Conservation (phyloP, 2,797 vertebrate species). For the Eurystomus glaucurus region DNA sequence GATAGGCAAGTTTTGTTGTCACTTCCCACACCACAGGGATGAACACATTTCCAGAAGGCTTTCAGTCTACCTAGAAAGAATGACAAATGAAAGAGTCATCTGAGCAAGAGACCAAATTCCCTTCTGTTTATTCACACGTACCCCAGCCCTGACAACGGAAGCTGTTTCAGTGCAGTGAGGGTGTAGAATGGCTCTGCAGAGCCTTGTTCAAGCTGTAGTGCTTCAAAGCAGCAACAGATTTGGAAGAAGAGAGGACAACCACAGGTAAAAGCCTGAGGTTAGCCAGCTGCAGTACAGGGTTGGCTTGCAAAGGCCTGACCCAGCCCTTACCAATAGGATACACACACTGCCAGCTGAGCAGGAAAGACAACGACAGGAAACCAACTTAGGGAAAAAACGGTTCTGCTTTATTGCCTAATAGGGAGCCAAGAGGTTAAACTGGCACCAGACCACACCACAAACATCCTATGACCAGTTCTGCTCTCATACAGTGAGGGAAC, state of each 20-base stretch:
- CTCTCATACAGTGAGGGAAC: neutral
- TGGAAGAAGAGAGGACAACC: neutral
- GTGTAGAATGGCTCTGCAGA: neutral
- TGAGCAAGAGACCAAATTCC: neutral
- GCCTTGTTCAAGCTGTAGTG: neutral
- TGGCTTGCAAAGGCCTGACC: neutral
- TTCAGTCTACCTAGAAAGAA: neutral
- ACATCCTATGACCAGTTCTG: conserved; percentile 32
- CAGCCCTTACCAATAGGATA: neutral
- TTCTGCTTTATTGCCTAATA: conserved; percentile 41
- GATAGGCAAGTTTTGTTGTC: neutral
- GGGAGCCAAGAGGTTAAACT: conserved; percentile 39
- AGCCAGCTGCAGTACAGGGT: neutral
- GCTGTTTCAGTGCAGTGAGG: neutral
- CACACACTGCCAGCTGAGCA: neutral
- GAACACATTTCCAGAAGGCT: neutral
- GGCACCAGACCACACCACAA: conserved; percentile 17
- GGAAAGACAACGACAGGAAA: neutral
- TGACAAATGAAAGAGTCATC: neutral
- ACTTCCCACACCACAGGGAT: neutral
- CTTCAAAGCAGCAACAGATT: neutral
- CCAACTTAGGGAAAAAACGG: neutral
- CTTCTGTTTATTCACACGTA: neutral
- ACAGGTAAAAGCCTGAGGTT: neutral
- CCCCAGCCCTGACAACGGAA: neutral